Evolutionary conservation across 30 jellyfish, hydroid and myxozoan genomes (phyloP).

Genomic region (Nemopilema nomurai): DNA sequence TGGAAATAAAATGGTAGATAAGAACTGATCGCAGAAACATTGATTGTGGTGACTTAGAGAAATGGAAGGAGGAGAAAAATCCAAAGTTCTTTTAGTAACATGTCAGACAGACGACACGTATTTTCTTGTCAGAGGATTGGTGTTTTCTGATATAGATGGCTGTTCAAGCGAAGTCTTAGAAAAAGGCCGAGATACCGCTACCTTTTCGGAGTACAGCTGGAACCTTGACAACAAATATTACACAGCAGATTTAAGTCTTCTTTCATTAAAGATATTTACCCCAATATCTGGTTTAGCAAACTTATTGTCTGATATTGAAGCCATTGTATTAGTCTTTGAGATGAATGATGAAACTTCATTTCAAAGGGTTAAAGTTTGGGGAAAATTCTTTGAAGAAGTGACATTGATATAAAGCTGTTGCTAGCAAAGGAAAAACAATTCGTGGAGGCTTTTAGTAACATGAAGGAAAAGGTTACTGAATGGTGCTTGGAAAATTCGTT

Average conservation of each 20-base stretch:
- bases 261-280: background rate
- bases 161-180: background rate
- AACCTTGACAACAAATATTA: constrained; percentile 43
- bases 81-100: constrained; percentile 19
- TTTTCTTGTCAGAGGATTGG: constrained; percentile 10
- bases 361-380: constrained; percentile 13
- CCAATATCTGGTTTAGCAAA: background rate
- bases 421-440: constrained; percentile 12
- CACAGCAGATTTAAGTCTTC: constrained; percentile 40
- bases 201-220: constrained; percentile 19
- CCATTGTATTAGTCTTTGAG: constrained; percentile 38
- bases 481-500: constrained; percentile 65
- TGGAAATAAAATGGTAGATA: background rate
- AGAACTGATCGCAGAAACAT: too few relatives aligned
- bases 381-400: constrained; percentile 11
- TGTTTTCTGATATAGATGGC: background rate
- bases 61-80: constrained; percentile 1
- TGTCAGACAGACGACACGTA: background rate
- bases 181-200: background rate
- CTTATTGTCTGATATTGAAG: constrained; percentile 1
- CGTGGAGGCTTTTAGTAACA: background rate
- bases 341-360: constrained; percentile 13
- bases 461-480: background rate
- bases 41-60: too few relatives aligned
- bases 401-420: constrained; percentile 43